phyloP scores from a whole-genome alignment of 2,113 vertebrate species.

The Carettochelys insculpta region DNA sequence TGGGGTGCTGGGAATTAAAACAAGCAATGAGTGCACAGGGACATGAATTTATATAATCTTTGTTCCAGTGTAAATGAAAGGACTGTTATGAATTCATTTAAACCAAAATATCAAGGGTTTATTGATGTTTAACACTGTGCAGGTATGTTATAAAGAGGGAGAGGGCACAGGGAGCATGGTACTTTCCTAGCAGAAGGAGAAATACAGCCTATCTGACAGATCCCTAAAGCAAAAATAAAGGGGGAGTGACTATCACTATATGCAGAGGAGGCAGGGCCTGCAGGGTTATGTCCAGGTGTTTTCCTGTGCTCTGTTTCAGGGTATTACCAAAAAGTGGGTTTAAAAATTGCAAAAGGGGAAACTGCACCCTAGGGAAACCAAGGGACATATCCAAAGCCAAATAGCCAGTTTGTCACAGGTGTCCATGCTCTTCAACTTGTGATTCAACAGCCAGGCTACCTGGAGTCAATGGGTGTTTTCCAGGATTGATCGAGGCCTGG shows the following conservation, averaged over 20 bases:
- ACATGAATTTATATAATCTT: not conserved
- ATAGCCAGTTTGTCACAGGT: not conserved
- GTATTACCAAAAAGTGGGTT: not conserved
- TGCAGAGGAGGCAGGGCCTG: not conserved
- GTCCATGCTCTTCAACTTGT: not conserved
- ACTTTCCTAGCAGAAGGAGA: not conserved
- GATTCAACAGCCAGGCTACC: not conserved
- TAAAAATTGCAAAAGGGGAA: not conserved
- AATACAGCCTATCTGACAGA: not conserved
- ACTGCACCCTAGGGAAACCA: not conserved
- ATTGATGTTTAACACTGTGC: not conserved
- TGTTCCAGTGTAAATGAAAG: not conserved
- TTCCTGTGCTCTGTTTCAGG: not conserved
- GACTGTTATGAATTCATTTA: not conserved
- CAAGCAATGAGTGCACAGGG: not conserved
- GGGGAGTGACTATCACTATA: not conserved
- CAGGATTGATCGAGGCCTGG: not conserved
- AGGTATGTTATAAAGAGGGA: not conserved
- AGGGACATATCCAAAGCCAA: not conserved
- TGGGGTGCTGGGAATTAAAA: not conserved
- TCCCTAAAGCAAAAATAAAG: not conserved
- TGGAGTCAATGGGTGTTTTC: not conserved
- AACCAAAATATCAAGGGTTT: not conserved
- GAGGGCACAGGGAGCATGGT: not conserved
- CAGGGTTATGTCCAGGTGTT: not conserved